These are phyloP conservation scores for Rhyacophila brunnea DNA, from an alignment of 1,140 invertebrate species.

Conservation along the genomic window DNA sequence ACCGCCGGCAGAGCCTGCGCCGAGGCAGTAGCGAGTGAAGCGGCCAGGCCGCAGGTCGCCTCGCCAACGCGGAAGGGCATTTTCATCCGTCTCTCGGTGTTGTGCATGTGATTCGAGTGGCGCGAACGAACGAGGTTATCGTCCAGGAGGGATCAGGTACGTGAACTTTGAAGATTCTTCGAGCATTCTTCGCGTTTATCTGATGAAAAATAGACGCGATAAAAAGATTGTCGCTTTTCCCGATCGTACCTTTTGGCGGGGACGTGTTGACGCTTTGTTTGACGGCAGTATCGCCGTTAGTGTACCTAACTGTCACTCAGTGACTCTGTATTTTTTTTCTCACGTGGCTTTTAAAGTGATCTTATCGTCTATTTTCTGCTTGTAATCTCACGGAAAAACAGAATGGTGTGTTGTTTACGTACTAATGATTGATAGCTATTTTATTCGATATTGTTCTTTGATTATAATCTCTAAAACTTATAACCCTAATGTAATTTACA, in stretches of 20 bases:
- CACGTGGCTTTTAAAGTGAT: too few relatives aligned
- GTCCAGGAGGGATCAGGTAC: conserved; percentile 9
- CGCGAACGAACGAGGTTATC: conserved; percentile 11
- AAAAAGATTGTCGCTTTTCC: not conserved
- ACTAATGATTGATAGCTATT: too few relatives aligned
- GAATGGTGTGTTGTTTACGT: too few relatives aligned
- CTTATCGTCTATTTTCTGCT: too few relatives aligned
- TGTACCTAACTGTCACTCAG: conserved; percentile 19
- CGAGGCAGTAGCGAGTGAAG: conserved; percentile 16
- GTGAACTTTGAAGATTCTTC: not conserved
- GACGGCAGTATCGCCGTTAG: conserved; percentile 9
- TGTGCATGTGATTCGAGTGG: conserved; percentile 3
- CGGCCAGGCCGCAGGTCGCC: conserved; percentile 9
- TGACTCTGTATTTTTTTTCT: conserved; percentile 7
- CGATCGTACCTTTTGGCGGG: not conserved
- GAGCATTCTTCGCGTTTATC: conserved; percentile 1
- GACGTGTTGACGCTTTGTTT: conserved; percentile 5
- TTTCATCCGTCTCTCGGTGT: conserved; percentile 6
- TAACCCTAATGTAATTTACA: too few relatives aligned
- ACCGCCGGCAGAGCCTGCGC: conserved; percentile 12
- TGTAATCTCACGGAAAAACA: too few relatives aligned
- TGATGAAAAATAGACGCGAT: not conserved
- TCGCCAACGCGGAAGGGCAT: conserved; percentile 3
- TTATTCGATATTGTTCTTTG: too few relatives aligned
- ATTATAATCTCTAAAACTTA: too few relatives aligned